A percentile compares a stretch with the other conserved stretches of the same genome.
Conservation (phyloP, 2,888 invertebrate species). For the Ceramica pisi region DNA sequence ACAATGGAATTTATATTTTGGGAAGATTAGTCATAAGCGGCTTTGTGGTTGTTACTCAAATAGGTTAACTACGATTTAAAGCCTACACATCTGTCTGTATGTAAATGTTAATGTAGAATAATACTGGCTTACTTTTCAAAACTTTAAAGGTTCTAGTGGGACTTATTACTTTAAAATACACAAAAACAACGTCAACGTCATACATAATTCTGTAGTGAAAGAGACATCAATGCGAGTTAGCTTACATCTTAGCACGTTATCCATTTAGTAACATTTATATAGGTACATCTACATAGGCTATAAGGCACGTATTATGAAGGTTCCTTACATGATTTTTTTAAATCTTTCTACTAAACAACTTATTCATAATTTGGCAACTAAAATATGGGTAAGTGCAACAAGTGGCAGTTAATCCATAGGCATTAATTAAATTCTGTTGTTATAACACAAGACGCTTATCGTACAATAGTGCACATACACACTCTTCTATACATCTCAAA, state of each 20-base stretch:
- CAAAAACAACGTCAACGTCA: background rate
- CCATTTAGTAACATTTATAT: background rate
- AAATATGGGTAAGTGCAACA: constrained; percentile 7
- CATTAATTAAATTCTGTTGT: constrained; percentile 36
- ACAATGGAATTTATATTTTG: constrained; percentile 17
- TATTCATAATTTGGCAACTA: background rate
- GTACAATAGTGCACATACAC: constrained; percentile 31
- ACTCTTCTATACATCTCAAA: constrained; percentile 22
- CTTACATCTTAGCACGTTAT: background rate
- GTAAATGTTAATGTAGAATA: constrained; percentile 1
- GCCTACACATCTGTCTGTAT: background rate
- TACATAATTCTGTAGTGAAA: background rate
- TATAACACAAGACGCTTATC: constrained; percentile 35
- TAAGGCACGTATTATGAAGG: background rate
- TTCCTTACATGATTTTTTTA: background rate
- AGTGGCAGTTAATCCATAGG: constrained; percentile 5
- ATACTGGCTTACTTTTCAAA: background rate
- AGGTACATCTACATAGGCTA: too few relatives aligned
- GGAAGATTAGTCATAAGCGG: constrained; percentile 6
- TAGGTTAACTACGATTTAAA: constrained; percentile 19
- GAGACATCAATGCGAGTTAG: background rate
- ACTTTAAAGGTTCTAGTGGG: background rate
- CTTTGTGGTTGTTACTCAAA: constrained; percentile 26
- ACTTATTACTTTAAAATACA: background rate
- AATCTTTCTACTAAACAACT: background rate